Base-by-base conservation (phyloP, 2,797 vertebrate species). In the Heliangelus exortis region DNA sequence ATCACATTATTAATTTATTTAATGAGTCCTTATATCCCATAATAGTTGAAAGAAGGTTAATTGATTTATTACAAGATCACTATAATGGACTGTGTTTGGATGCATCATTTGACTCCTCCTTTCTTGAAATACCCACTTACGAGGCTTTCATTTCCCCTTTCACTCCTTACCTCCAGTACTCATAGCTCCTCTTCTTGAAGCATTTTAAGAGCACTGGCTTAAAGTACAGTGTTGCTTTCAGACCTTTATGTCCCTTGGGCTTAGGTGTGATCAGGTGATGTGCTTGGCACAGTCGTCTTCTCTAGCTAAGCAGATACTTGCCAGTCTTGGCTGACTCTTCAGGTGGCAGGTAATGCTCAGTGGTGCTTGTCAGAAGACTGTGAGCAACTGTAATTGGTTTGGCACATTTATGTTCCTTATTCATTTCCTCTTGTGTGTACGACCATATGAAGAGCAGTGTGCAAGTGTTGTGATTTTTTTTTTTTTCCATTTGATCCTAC, bases 1-100 rank as follows among this genome's bases (percentile, higher is more conserved):
- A 48, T 57, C 20, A 10, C 61, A 58, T 47, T 74, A 57, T 47
- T 84, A 67, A 65, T 81, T 83, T n/a, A 57, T 87, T 75, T 84
- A 59, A 69, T 82, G 69, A 81, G 26, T 79, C 53, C 34, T 87
- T 89, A 78, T 41, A 33, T 69, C 48, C 58, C 67, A 2, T 84
- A 74, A n/a, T 84, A 77, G 47, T 78, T 89, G 51, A 90, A 88
- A 75, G 34, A 89, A 65, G 31, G 22, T 86, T 93, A 86, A 74
- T 55, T 84, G 67, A 12, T 89, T 75, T 87, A 73, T 93, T 92
- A 67, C 57, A 89, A 33, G 5, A 6, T 58, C 83, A 66, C 28
- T 72, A 15, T 79, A 74, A 51, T 51, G 43, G 41, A 72, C 69
- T 41, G 15, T 84, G 31, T 91, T 96, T 80, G 79, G 82, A 82